phyloP scores from a whole-genome alignment of 2,113 vertebrate genomes.

The Saccopteryx bilineata region DNA sequence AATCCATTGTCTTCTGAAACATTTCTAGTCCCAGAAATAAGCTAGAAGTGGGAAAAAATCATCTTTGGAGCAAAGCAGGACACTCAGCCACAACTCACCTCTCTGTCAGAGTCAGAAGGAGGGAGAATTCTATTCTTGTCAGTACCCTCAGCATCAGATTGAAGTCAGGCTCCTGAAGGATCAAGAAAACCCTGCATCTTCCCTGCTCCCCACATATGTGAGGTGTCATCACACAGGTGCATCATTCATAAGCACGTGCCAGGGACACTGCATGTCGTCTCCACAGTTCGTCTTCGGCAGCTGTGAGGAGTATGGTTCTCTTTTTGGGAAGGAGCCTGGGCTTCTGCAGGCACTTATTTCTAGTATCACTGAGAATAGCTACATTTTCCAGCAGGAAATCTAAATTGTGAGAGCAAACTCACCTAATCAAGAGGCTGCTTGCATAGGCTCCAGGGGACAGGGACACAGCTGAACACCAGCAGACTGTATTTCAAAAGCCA shows the following conservation, averaged over 20 bases:
- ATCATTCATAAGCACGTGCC: not conserved
- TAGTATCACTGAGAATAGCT: not conserved
- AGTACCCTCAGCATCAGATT: not conserved
- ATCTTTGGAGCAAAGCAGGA: not conserved
- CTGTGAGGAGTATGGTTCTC: not conserved
- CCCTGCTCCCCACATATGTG: not conserved
- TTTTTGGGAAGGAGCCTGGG: not conserved
- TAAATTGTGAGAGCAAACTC: not conserved
- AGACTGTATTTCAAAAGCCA: not conserved
- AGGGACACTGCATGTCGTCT: rapidly evolving
- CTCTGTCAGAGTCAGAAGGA: not conserved
- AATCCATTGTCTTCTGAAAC: not conserved
- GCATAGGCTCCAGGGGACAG: not conserved
- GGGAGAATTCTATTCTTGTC: not conserved
- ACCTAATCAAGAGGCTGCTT: not conserved
- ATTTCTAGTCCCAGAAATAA: conserved; percentile 28
- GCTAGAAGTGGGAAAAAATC: not conserved
- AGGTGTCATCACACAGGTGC: not conserved
- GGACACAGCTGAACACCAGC: not conserved
- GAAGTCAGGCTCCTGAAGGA: not conserved
- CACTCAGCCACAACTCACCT: not conserved
- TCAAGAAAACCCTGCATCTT: not conserved
- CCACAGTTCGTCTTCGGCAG: rapidly evolving
- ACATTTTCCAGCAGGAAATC: not conserved
- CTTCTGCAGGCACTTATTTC: not conserved